Conservation (phyloP, 2,797 vertebrate species). For the Rhynchotus rufescens region DNA sequence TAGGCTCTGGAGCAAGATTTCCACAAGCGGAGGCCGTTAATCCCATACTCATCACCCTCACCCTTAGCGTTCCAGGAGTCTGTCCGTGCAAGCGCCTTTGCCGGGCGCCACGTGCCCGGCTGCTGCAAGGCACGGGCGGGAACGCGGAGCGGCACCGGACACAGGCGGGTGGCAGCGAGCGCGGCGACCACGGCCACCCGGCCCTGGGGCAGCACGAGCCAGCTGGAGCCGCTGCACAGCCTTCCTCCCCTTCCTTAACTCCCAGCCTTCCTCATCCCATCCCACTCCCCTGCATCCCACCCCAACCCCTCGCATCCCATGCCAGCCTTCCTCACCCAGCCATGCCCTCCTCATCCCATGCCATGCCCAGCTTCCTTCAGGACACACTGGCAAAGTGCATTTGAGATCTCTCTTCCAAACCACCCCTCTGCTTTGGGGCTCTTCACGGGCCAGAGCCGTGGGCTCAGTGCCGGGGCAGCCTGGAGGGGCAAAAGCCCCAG, state of each 20-base stretch:
- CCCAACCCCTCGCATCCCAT: too few species aligned
- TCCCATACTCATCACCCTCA: background rate
- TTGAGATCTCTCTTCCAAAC: background rate
- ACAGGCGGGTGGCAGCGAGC: rapidly evolving
- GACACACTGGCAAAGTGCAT: background rate
- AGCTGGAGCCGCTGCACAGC: background rate
- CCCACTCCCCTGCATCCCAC: too few species aligned
- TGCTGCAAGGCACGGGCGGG: background rate
- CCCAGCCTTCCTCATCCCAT: too few species aligned
- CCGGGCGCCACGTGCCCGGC: background rate
- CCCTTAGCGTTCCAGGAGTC: background rate
- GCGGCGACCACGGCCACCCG: rapidly evolving
- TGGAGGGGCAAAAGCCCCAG: background rate
- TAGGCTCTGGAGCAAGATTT: background rate
- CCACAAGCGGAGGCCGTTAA: background rate
- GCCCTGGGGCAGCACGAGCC: rapidly evolving
- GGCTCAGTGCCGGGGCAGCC: background rate
- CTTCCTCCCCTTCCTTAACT: background rate
- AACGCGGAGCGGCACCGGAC: background rate
- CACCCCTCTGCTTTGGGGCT: background rate
- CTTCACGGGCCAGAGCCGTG: background rate
- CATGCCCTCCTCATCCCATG: background rate
- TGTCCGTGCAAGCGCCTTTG: background rate
- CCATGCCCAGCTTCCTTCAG: background rate
- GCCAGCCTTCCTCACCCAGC: background rate